phyloP scores from a whole-genome alignment of 1,140 invertebrate genomes.

The Drosophila sp. region DNA sequence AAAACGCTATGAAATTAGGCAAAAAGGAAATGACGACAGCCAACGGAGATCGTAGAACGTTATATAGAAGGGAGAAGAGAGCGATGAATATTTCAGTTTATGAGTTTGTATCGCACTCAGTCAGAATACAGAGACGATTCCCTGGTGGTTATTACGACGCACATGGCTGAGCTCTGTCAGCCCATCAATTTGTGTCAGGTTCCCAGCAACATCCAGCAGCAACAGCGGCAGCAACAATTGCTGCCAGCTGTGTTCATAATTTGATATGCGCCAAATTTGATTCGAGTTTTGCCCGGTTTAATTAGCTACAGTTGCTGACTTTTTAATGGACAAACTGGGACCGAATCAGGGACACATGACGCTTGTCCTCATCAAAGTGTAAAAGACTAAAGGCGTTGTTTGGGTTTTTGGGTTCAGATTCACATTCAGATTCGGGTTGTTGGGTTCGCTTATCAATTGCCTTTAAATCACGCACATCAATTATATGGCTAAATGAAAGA shows the following conservation, averaged over 20 bases:
- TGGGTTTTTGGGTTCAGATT: conserved; percentile 29
- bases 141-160: conserved; percentile 62
- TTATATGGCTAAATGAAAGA: conserved; percentile 47
- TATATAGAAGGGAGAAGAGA: conserved; percentile 2
- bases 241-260: conserved; percentile 80
- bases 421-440: conserved; percentile 43
- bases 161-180: conserved; percentile 54
- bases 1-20: conserved; percentile 62
- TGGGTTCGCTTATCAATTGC: conserved; percentile 71
- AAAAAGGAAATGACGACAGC: conserved; percentile 42
- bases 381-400: conserved; percentile 1
- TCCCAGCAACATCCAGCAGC: conserved; percentile 48
- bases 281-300: conserved; percentile 75
- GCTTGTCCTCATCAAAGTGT: conserved; percentile 11
- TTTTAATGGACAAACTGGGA: conserved; percentile 72
- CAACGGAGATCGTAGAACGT: background rate
- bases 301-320: conserved; percentile 80
- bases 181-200: conserved; percentile 71
- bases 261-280: conserved; percentile 79
- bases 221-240: conserved; percentile 59
- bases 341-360: conserved; percentile 25
- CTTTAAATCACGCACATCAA: conserved; percentile 77
- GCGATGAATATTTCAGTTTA: conserved; percentile 20
- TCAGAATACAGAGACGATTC: conserved; percentile 39
- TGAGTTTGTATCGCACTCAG: conserved; percentile 17